Base-by-base conservation (phyloP, 1,140 invertebrate genomes). In the Drosophila orosa region DNA sequence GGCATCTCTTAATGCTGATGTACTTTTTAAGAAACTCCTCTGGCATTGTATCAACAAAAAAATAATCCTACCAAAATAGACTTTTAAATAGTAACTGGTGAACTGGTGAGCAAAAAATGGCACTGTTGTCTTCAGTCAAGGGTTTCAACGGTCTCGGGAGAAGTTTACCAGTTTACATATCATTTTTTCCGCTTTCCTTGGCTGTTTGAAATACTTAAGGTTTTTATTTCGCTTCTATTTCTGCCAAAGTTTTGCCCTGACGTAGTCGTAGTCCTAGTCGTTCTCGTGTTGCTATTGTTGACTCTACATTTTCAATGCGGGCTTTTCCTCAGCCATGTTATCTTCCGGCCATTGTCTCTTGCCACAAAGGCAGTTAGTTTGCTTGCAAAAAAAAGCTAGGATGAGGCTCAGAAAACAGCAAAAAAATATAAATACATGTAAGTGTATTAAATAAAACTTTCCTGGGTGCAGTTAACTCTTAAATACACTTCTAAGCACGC, bases 151-250 rank as follows among this genome's bases (percentile, higher is more conserved):
- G 45, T 25, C 62, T 17, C 39, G 19, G 15, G 25, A 47, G 29
- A 44, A 48, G 27, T 66, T 67, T 54, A 35, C 61, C 65, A 52
- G 60, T 74, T 77, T 62, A 52, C 67, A 63, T 66, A 68, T 78
- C 77, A 56, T 74, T 45, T 73, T 76, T 69, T 76, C 56, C 57
- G 15, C 42, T 55, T 40, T 31, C 31, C 13, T 40, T 1, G 54
- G 35, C 31, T 25, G 54, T 78, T 78, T 69, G 60, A 79, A 87
- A 87, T 78, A 76, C 75, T 76, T 83, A 65, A 68, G 69, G 83
- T 82, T 87, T 86, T 87, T 89, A 83, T 86, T 86, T 80, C 65
- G 69, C 62, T 78, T 80, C 60, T 61, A 78, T 78, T 81, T 55
- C 71, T 66, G 71, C n/a, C n/a, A 86, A 83, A 86, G 57, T 67